phyloP scores from a whole-genome alignment of 2,888 invertebrate genomes.

The Apantesis nais region DNA sequence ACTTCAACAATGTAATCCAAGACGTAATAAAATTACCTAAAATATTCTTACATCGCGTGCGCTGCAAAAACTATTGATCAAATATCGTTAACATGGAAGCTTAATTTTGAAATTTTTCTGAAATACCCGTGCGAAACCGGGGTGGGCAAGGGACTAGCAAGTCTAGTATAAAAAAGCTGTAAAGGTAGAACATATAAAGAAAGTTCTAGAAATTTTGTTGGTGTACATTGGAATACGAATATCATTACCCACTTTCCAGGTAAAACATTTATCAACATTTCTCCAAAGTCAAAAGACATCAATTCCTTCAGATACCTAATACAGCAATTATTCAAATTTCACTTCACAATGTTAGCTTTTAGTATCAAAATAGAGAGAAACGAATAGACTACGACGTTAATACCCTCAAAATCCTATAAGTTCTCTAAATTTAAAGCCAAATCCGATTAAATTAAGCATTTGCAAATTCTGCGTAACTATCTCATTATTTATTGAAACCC shows the following conservation, averaged over 20 bases:
- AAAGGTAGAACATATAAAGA: no score
- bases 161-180: no score
- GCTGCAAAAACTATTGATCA: no score
- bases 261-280: not conserved
- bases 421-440: conserved; percentile 12
- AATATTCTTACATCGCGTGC: no score
- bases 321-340: not conserved
- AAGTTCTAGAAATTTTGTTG: no score
- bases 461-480: conserved; percentile 2
- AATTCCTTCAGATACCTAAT: not conserved
- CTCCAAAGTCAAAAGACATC: not conserved
- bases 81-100: no score
- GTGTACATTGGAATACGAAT: not conserved
- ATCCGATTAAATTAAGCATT: conserved; percentile 11
- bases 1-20: no score
- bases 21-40: no score
- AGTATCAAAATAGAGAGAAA: not conserved
- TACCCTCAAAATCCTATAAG: conserved; percentile 1
- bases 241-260: not conserved
- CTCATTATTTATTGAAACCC: conserved; percentile 6
- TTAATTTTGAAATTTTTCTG: no score
- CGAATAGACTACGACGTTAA: not conserved
- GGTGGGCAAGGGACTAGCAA: no score
- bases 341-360: not conserved
- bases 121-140: no score